These are phyloP conservation scores for Nomada fabriciana DNA, from an alignment of 2,888 invertebrate species.

Conservation along the genomic window DNA sequence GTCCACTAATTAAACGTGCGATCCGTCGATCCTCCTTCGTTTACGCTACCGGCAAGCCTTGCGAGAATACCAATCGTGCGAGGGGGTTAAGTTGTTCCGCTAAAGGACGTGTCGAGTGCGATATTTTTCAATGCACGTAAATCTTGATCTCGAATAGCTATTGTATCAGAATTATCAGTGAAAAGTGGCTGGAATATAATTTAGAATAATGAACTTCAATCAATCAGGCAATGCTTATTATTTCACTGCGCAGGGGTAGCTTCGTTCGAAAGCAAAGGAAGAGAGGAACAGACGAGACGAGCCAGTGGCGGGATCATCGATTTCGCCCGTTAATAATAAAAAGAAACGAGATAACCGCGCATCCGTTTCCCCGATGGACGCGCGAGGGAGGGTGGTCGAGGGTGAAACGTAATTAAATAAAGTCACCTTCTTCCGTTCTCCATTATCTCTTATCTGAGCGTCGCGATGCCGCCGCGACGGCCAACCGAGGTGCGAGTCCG, in stretches of 20 bases:
- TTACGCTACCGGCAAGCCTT: neutral
- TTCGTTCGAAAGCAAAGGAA: no score
- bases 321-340: conserved; percentile 52
- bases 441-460: conserved; percentile 81
- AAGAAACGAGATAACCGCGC: conserved; percentile 43
- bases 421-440: conserved; percentile 78
- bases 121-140: no score
- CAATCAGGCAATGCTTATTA: neutral
- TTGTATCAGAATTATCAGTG: no score
- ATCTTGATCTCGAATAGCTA: no score
- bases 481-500: conserved; percentile 76
- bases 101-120: no score
- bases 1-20: conserved; percentile 60
- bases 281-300: neutral
- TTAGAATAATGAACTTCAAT: no score
- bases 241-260: neutral
- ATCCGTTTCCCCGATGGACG: conserved; percentile 29
- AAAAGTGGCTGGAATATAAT: no score
- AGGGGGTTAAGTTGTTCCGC: no score
- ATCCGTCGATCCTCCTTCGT: conserved; percentile 34
- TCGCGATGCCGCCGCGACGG: conserved; percentile 74
- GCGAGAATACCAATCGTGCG: conserved; percentile 5
- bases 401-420: conserved; percentile 81
- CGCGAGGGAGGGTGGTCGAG: conserved; percentile 62
- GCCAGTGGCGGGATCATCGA: conserved; percentile 12